These are phyloP conservation scores for Chrysochloris asiatica DNA, from an alignment of 2,113 vertebrate species.

Conservation along the genomic window DNA sequence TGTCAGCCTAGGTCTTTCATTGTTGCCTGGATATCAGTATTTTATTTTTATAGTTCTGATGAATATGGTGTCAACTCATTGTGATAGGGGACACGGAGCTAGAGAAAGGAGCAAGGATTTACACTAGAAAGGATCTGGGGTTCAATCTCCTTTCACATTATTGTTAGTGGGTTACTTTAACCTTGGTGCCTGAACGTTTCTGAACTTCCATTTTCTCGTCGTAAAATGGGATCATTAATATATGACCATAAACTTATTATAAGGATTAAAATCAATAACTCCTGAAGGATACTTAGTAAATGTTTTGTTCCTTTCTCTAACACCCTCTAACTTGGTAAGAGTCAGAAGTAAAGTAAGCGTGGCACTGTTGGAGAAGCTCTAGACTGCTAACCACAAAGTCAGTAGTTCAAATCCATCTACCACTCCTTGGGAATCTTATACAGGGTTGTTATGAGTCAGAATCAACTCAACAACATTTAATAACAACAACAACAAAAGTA, in stretches of 20 bases:
- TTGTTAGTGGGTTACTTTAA: neutral
- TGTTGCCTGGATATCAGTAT: slow-evolving; percentile 56
- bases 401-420: too few species aligned
- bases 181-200: neutral
- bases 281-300: neutral
- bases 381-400: too few species aligned
- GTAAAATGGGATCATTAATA: neutral
- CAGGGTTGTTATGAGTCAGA: too few species aligned
- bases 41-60: slow-evolving; percentile 63
- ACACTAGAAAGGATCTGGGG: neutral
- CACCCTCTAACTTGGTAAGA: neutral
- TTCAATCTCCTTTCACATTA: neutral
- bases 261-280: neutral
- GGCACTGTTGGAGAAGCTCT: too few species aligned
- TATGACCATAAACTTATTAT: too few species aligned
- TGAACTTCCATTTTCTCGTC: neutral
- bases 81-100: neutral
- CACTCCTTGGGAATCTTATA: too few species aligned
- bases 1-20: slow-evolving; percentile 50
- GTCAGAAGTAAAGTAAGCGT: neutral
- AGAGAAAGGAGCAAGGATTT: neutral
- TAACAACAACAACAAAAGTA: too few species aligned
- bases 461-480: too few species aligned
- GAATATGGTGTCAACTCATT: slow-evolving; percentile 38
- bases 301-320: neutral